These are phyloP conservation scores for Dasypus novemcinctus DNA, from an alignment of 2,113 vertebrate genomes.

Conservation along the genomic window DNA sequence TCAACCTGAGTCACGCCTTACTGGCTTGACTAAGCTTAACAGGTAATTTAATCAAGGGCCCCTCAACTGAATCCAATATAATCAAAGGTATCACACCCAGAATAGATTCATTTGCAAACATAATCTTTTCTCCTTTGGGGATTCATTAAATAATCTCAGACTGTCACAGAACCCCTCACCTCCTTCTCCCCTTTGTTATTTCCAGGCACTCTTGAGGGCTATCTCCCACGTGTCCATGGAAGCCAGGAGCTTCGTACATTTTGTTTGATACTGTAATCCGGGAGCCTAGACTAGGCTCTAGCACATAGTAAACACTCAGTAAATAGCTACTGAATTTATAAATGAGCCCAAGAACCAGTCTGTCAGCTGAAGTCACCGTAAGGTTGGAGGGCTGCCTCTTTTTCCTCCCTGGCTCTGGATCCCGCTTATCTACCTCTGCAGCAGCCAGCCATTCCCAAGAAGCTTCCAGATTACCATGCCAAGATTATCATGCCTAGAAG, in stretches of 20 bases:
- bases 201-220: background rate
- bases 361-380: background rate
- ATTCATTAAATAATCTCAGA: background rate
- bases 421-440: background rate
- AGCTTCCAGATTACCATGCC: background rate
- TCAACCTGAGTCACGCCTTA: too few species aligned
- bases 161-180: too few species aligned
- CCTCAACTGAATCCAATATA: too few species aligned
- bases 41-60: too few species aligned
- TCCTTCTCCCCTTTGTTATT: background rate
- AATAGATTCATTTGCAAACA: too few species aligned
- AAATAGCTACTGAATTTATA: background rate
- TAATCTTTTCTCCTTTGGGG: too few species aligned
- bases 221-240: background rate
- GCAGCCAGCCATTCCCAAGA: background rate
- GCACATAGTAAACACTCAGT: background rate
- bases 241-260: background rate
- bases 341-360: background rate
- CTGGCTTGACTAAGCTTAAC: too few species aligned
- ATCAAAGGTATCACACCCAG: too few species aligned
- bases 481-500: background rate
- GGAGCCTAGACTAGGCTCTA: background rate
- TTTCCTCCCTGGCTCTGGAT: background rate
- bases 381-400: background rate
- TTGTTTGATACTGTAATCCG: background rate